These are phyloP conservation scores for Diaphora mendica DNA, from an alignment of 2,888 invertebrate species.

Conservation along the genomic window DNA sequence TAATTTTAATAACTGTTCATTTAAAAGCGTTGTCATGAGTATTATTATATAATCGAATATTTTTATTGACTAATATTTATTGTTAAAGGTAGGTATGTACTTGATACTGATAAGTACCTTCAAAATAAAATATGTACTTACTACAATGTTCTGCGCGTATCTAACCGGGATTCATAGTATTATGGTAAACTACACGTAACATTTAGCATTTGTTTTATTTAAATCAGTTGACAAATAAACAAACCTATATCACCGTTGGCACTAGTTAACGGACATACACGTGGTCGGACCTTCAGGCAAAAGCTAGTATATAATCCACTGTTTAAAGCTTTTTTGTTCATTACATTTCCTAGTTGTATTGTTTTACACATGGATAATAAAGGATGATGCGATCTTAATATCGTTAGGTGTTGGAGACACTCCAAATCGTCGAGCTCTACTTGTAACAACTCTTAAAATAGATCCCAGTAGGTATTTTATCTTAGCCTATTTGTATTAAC, in stretches of 20 bases:
- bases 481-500: conserved; percentile 67
- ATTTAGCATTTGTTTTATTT: no score
- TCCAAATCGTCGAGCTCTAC: conserved; percentile 78
- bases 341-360: conserved; percentile 29
- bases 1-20: background rate
- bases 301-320: no score
- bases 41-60: background rate
- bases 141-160: no score
- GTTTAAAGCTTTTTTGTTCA: conserved; percentile 3
- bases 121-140: no score
- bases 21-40: background rate
- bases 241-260: no score
- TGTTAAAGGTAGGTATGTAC: background rate
- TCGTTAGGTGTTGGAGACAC: conserved; percentile 72
- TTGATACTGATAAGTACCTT: background rate
- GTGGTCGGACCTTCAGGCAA: no score
- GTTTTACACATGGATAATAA: conserved; percentile 51
- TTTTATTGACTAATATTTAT: background rate
- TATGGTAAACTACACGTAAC: no score
- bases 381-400: conserved; percentile 58
- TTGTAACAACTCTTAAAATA: conserved; percentile 76
- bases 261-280: no score
- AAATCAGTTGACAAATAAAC: no score
- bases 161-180: no score
- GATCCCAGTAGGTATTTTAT: conserved; percentile 72